Evolutionary conservation across 2,797 vertebrate genomes (phyloP).

Genomic region (Muraenolepis orangiensis): DNA sequence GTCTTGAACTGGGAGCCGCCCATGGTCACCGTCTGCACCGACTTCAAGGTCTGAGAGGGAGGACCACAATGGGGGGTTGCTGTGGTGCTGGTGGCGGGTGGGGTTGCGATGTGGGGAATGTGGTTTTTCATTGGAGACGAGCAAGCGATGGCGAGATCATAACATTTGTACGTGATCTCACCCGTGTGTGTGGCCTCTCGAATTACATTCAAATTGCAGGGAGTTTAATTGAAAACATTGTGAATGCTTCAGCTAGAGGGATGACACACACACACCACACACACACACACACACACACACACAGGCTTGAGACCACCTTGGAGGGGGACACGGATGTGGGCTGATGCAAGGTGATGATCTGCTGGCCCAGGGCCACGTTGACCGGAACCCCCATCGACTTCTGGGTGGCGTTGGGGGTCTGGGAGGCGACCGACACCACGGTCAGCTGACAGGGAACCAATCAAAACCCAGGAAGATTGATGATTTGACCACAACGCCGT

Average conservation of each 20-base stretch:
- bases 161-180: neutral
- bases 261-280: neutral
- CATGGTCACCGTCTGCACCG: conserved; percentile 88
- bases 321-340: conserved; percentile 80
- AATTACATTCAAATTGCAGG: neutral
- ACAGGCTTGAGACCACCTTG: conserved; percentile 76
- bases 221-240: too few species aligned
- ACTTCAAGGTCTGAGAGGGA: conserved; percentile 81
- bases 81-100: too few species aligned
- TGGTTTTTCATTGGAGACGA: neutral
- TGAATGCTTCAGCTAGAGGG: too few species aligned
- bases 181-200: neutral
- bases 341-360: conserved; percentile 86
- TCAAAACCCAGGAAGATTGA: neutral
- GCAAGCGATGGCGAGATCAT: neutral
- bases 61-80: too few species aligned
- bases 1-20: conserved; percentile 93
- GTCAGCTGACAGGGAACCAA: conserved; percentile 69
- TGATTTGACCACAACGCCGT: neutral
- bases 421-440: conserved; percentile 85
- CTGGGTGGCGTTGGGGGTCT: conserved; percentile 81
- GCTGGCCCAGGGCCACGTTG: conserved; percentile 85
- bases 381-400: conserved; percentile 84
- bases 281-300: neutral
- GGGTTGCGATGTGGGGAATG: neutral